Base-by-base conservation (phyloP, 1,140 invertebrate genomes). In the Halictus rubicundus region DNA sequence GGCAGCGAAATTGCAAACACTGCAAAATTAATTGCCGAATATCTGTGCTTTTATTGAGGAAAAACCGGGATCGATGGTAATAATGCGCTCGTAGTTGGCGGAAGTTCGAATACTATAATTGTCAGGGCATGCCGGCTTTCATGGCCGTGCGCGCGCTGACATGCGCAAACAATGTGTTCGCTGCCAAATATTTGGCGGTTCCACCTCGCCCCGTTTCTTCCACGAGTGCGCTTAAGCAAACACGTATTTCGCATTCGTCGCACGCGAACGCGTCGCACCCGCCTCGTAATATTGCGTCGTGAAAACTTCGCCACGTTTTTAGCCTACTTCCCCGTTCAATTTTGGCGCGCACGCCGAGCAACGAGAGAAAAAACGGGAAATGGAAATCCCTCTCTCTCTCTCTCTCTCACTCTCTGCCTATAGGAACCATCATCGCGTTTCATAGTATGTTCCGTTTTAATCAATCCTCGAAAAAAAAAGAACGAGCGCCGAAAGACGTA, bases 91-190 rank as follows among this genome's bases (percentile, higher is more conserved):
- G 7, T 23, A 23, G n/a, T 21, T 12, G 32, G 52, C 16, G 16
- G 5, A 16, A 16, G 23, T 16, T 68, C 6, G 65, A 32, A 16
- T 37, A 1, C 1, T 23, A 12, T 71, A 42, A 32, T 71, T 64
- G 59, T 52, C 9, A 32, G 25, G 49, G 49, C 42, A 19, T 65
- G 14, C 1, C 19, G 42, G 6, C 16, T 39, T 42, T 70, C 68
- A 6, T 19, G 5, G 23, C 39, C 7, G 23, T 25, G 52, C 23
- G 5, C 23, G 60, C 16, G n/a, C 8, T 54, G 46, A 63, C 68
- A 70, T 52, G 23, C 27, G 42, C 42, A 65, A 74, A 80, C 64
- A 63, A 68, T 80, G n/a, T 80, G n/a, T 68, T 75, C 57, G 4
- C 27, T 39, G 23, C 39, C 64, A 78, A 78, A 78, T 78, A 78